Evolutionary conservation across 1,140 invertebrate genomes (phyloP).

Genomic region (Doryteuthis pealeii): DNA sequence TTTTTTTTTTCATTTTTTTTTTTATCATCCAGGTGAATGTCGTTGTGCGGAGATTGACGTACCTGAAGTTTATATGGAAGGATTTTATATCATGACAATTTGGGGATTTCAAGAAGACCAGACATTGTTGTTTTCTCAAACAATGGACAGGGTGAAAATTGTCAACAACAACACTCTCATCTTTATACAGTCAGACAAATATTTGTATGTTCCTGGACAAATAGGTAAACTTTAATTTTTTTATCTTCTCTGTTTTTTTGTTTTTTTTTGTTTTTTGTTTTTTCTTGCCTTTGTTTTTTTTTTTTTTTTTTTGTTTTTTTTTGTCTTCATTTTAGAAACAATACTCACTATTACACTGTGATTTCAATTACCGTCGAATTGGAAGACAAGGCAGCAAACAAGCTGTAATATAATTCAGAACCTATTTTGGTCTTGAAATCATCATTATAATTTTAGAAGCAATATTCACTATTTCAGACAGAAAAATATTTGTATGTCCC

Average conservation of each 20-base stretch:
- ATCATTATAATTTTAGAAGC: no score
- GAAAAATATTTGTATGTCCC: constrained; percentile 8
- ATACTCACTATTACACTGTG: no score
- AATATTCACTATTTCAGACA: no score
- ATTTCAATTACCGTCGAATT: no score
- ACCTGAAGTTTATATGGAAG: constrained; percentile 3
- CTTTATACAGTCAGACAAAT: constrained; percentile 3
- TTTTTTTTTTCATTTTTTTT: not conserved
- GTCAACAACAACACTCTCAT: constrained; percentile 9
- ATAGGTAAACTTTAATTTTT: not conserved
- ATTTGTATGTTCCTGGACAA: constrained; percentile 1
- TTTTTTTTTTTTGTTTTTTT: not conserved
- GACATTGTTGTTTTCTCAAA: not conserved
- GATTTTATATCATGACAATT: constrained; percentile 2
- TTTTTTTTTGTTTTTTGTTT: not conserved
- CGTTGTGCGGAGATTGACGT: constrained; percentile 1
- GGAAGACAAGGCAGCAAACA: no score
- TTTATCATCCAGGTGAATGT: not conserved
- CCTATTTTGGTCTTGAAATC: no score
- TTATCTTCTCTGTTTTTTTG: not conserved
- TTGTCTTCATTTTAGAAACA: no score
- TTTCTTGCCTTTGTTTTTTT: not conserved
- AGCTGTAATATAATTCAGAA: no score
- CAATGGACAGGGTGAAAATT: not conserved
- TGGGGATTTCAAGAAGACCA: not conserved